Conservation (phyloP, 1,140 invertebrate species). For the Uloborus diversus region DNA sequence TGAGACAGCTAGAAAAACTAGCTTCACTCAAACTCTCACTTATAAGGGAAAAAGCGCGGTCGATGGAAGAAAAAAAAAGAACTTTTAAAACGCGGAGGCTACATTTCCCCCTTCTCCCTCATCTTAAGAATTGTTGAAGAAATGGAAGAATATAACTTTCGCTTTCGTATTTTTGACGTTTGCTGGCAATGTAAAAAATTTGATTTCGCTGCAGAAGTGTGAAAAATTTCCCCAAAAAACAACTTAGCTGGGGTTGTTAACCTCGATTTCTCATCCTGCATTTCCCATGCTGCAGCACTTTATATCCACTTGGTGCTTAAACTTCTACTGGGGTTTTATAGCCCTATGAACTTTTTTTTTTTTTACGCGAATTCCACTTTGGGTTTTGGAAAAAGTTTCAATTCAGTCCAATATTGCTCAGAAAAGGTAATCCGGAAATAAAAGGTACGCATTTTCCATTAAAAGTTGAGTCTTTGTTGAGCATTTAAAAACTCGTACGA, state of each 20-base stretch:
- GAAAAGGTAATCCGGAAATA: constrained; percentile 49
- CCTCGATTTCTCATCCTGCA: constrained; percentile 16
- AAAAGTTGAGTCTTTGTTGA: constrained; percentile 26
- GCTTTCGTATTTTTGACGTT: constrained; percentile 30
- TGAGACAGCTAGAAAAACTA: background rate
- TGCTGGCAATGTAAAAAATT: constrained; percentile 35
- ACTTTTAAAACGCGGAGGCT: background rate
- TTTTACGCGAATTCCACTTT: constrained; percentile 18
- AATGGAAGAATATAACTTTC: constrained; percentile 51
- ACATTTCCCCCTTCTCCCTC: background rate
- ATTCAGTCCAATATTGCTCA: constrained; percentile 7
- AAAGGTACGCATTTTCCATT: constrained; percentile 43
- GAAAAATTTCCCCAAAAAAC: constrained; percentile 47
- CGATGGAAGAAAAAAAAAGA: constrained; percentile 5
- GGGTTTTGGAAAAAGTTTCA: background rate
- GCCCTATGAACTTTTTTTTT: background rate
- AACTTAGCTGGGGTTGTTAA: constrained; percentile 47
- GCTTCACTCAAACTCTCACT: constrained; percentile 36
- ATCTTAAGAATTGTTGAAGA: constrained; percentile 32
- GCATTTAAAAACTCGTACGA: constrained; percentile 9
- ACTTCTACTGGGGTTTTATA: constrained; percentile 48
- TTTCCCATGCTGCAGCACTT: constrained; percentile 34
- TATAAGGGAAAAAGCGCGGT: background rate
- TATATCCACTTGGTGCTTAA: constrained; percentile 38
- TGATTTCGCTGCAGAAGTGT: constrained; percentile 41